Conservation (phyloP, 2,888 invertebrate species). For the Serripes groenlandicus region DNA sequence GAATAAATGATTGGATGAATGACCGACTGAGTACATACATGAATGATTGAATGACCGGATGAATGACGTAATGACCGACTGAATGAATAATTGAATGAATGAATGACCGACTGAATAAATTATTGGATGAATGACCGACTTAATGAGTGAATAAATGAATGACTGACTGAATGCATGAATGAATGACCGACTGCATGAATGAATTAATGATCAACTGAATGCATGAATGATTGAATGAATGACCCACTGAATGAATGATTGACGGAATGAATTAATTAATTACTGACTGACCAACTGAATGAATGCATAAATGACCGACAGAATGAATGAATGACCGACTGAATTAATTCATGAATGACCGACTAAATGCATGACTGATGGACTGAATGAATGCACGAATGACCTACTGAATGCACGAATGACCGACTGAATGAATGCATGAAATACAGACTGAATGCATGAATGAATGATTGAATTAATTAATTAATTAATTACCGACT, state of each 20-base stretch:
- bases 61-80: not conserved
- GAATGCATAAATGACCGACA: not conserved
- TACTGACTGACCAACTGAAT: not conserved
- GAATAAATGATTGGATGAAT: not conserved
- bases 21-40: not conserved
- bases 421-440: not conserved
- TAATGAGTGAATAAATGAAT: not conserved
- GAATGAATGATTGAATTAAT: not conserved
- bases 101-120: not conserved
- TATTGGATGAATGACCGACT: not conserved
- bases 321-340: not conserved
- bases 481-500: not conserved
- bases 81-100: not conserved
- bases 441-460: too few relatives aligned
- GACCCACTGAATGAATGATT: not conserved
- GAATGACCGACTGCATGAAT: not conserved
- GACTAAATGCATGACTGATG: not conserved
- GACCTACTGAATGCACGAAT: not conserved
- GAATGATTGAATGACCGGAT: not conserved
- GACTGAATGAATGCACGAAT: not conserved
- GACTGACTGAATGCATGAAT: not conserved
- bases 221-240: not conserved
- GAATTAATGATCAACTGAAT: not conserved
- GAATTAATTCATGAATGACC: not conserved
- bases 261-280: not conserved